Base-by-base conservation (phyloP, 2,888 invertebrate genomes). In the Rhagonycha fulva region DNA sequence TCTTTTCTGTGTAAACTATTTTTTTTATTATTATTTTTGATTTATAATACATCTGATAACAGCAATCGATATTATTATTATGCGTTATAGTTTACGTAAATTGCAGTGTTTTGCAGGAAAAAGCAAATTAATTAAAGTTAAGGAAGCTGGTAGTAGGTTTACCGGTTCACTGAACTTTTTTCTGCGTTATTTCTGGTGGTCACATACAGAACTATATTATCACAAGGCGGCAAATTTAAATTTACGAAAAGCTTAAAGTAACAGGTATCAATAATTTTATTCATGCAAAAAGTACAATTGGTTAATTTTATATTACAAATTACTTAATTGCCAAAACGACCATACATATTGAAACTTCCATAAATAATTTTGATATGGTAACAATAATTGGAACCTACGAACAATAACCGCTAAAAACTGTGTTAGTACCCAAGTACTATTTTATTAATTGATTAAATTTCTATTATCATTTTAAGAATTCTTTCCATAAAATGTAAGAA, bases 401-500 rank as follows among this genome's bases (percentile, higher is more conserved):
- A 24, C 23, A 66, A 24, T 24, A 24, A 23, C 24, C 63, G 23
- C 63, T 66, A 66, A 66, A 66, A 66, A 14, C 63, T 47, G 63
- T 66, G 63, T 24, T 26, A 24, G 19, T 24, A 66, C 63, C n/a
- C 63, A 5, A 10, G 24, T 47, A 47, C 47, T 47, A 47, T 47
- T 47, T 47, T 47, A 47, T 66, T 66, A 66, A 24, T 66, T 66
- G 24, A 66, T 26, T 66, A 24, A 66, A 66, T 66, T 66, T 66
- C 63, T 66, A 66, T 66, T 28, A 68, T 68, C 28, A 68, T 32
- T 30, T 32, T 68, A 68, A 63, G 24, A 63, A 26, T 10, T 68
- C 12, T 68, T 12, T 68, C 28, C 24, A 68, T 68, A 68, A 68
- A 28, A 68, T 68, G 68, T 32, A 68, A 28, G 28, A 63, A 63